These are phyloP conservation scores for Hydrozoanthus gracilis DNA, from an alignment of 92 coral and sea anemone species.

Conservation along the genomic window DNA sequence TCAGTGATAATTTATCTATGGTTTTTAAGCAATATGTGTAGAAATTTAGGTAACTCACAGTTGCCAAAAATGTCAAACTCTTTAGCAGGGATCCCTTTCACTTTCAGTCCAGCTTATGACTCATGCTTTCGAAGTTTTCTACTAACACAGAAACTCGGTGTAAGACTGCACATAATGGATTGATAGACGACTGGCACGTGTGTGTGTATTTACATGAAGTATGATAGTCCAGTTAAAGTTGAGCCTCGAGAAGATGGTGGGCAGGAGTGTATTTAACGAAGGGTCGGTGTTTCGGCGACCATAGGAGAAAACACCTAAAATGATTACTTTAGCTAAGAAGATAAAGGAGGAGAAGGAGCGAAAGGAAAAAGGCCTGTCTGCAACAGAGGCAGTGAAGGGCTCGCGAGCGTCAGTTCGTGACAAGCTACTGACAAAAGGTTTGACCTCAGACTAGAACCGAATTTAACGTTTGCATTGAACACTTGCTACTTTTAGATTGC, in stretches of 20 bases:
- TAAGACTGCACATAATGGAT: not conserved
- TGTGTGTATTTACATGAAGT: conserved; percentile 4
- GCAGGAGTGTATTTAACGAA: not conserved
- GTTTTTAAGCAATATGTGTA: too few species aligned
- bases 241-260: not conserved
- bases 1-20: too few species aligned
- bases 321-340: conserved; percentile 98
- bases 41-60: not conserved
- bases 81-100: not conserved
- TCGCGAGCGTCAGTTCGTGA: conserved; percentile 88
- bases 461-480: not conserved
- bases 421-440: conserved; percentile 89
- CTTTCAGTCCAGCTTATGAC: not conserved
- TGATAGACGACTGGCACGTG: not conserved
- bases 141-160: not conserved
- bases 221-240: not conserved
- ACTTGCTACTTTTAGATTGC: not conserved
- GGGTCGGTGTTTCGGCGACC: not conserved
- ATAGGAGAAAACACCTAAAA: conserved; percentile 23
- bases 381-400: conserved; percentile 59
- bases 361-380: conserved; percentile 69
- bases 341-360: conserved; percentile 93
- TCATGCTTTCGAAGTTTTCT: not conserved
- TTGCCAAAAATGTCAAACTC: not conserved
- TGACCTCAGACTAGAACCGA: not conserved